These are phyloP conservation scores for Rhinoraja longicauda DNA, from an alignment of 2,797 vertebrate species.

Conservation along the genomic window DNA sequence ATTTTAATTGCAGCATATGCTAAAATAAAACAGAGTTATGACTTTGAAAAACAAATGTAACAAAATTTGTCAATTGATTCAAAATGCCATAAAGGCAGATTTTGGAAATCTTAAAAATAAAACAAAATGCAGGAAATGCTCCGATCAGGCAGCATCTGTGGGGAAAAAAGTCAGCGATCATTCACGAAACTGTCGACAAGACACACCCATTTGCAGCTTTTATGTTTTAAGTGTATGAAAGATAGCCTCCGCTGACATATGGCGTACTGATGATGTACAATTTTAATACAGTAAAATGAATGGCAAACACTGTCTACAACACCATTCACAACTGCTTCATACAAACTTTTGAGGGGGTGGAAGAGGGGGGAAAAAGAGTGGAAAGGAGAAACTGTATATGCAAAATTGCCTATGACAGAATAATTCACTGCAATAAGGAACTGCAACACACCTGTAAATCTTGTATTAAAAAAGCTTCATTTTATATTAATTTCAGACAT, in stretches of 20 bases:
- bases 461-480: not conserved
- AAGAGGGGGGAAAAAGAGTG: no score
- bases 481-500: not conserved
- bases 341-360: not conserved
- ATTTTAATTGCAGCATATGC: not conserved
- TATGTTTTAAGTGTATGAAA: not conserved
- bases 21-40: not conserved
- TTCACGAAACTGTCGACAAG: no score
- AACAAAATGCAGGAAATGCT: no score
- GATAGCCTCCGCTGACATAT: not conserved
- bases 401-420: not conserved
- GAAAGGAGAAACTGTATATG: not conserved
- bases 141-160: no score
- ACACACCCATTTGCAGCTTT: not conserved
- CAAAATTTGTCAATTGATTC: not conserved
- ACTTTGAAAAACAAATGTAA: not conserved
- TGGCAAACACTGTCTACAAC: not conserved
- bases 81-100: not conserved
- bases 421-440: not conserved
- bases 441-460: not conserved
- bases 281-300: conserved; percentile 15
- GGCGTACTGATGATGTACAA: not conserved
- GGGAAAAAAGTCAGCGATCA: no score
- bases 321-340: not conserved
- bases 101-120: no score